Evolutionary conservation across 2,888 invertebrate genomes (phyloP).

Genomic region (Pseudococcus longispinus): DNA sequence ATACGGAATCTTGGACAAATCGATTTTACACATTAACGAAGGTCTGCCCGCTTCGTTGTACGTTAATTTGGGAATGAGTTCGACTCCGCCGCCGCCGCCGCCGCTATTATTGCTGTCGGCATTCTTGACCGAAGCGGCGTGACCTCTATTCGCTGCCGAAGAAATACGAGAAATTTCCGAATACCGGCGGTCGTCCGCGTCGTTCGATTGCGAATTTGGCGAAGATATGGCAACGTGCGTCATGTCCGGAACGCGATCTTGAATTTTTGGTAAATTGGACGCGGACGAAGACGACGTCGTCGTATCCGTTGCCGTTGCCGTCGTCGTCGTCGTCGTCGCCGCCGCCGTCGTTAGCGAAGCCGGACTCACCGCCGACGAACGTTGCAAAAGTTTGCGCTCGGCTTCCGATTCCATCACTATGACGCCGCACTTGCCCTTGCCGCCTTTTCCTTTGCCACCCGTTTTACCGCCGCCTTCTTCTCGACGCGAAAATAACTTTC

Average conservation of each 20-base stretch:
- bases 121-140: neutral
- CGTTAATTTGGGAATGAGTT: slow-evolving; percentile 21
- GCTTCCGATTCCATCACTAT: slow-evolving; percentile 70
- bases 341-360: neutral
- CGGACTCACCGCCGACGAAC: slow-evolving; percentile 58
- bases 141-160: neutral
- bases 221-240: slow-evolving; percentile 7
- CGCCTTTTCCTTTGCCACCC: slow-evolving; percentile 71
- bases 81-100: neutral
- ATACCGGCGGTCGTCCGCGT: slow-evolving; percentile 53
- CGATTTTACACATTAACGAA: slow-evolving; percentile 64
- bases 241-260: slow-evolving; percentile 43
- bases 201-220: slow-evolving; percentile 61
- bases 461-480: slow-evolving; percentile 67
- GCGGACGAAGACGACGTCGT: neutral
- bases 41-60: slow-evolving; percentile 59
- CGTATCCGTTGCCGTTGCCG: neutral
- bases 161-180: neutral
- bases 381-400: slow-evolving; percentile 58
- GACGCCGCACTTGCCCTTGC: slow-evolving; percentile 75
- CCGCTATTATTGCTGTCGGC: neutral
- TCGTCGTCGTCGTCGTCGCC: neutral
- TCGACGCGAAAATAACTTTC: slow-evolving; percentile 69
- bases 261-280: neutral
- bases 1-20: slow-evolving; percentile 62